phyloP scores from a whole-genome alignment of 2,113 vertebrate species.

The Grus americana region DNA sequence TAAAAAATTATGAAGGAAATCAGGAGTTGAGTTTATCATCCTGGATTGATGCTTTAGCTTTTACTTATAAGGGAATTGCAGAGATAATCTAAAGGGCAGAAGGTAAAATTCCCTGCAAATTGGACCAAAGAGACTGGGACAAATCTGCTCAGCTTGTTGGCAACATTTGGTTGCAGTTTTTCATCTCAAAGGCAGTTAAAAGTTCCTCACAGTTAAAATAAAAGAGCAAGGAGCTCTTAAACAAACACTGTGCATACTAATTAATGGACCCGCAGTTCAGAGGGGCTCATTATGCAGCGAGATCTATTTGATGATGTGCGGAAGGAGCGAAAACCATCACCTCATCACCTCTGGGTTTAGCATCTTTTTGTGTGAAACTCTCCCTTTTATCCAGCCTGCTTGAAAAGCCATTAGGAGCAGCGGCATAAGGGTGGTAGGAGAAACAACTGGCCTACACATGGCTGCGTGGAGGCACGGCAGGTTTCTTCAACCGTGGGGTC shows the following conservation, averaged over 20 bases:
- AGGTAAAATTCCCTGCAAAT: background rate
- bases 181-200: slow-evolving; percentile 35
- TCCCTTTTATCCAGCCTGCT: slow-evolving; percentile 3
- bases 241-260: slow-evolving; percentile 40
- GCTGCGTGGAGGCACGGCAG: background rate
- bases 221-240: slow-evolving; percentile 32
- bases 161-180: slow-evolving; percentile 31
- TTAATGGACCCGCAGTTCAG: background rate
- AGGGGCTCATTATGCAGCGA: slow-evolving; percentile 38
- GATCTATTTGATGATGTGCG: slow-evolving; percentile 13
- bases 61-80: background rate
- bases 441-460: background rate
- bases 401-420: background rate
- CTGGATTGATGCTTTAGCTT: background rate
- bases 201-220: slow-evolving; percentile 20
- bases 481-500: background rate
- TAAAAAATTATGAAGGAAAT: background rate
- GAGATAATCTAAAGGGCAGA: background rate
- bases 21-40: background rate
- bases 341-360: slow-evolving; percentile 29
- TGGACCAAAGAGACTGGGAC: background rate
- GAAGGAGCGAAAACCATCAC: slow-evolving; percentile 38
- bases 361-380: background rate
- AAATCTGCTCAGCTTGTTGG: background rate
- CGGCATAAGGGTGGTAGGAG: background rate